These are phyloP conservation scores for Dryomyza anilis DNA, from an alignment of 2,888 invertebrate genomes.

Conservation along the genomic window DNA sequence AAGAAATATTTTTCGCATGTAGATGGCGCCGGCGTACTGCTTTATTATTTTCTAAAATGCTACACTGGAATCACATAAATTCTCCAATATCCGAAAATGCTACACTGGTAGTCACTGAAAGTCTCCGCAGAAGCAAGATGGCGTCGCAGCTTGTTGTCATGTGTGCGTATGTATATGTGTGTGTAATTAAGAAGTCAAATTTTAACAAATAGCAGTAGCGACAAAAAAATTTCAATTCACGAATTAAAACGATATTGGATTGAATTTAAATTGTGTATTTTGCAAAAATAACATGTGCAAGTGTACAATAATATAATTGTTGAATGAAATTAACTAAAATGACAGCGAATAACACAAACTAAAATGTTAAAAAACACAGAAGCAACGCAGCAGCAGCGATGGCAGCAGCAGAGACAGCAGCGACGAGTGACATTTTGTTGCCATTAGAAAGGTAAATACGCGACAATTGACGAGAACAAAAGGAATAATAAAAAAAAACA, in stretches of 20 bases:
- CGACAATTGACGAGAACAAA: slow-evolving; percentile 30
- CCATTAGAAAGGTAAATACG: slow-evolving; percentile 54
- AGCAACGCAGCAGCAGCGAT: slow-evolving; percentile 16
- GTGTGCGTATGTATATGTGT: slow-evolving; percentile 40
- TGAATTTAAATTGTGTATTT: too few species aligned
- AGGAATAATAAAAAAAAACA: neutral
- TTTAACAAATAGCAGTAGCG: slow-evolving; percentile 29
- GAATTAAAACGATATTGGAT: too few species aligned
- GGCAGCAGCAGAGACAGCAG: slow-evolving; percentile 34
- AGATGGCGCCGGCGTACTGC: too few species aligned
- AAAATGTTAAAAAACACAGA: slow-evolving; percentile 31
- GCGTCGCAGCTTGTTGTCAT: slow-evolving; percentile 31
- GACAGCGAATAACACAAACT: too few species aligned
- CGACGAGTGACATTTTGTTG: slow-evolving; percentile 50
- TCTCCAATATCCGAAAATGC: too few species aligned
- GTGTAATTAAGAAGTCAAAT: slow-evolving; percentile 50
- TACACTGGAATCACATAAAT: too few species aligned
- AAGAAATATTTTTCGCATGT: too few species aligned
- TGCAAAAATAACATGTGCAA: too few species aligned
- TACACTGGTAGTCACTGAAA: too few species aligned
- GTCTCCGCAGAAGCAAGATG: slow-evolving; percentile 31
- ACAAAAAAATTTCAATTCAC: slow-evolving; percentile 10
- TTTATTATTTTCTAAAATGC: too few species aligned
- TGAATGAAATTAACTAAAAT: too few species aligned
- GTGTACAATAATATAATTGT: too few species aligned